Evolutionary conservation across 2,888 invertebrate genomes (phyloP), one percentile per base, ranked within the genome.

Genomic region (Latheticus oryzae): DNA sequence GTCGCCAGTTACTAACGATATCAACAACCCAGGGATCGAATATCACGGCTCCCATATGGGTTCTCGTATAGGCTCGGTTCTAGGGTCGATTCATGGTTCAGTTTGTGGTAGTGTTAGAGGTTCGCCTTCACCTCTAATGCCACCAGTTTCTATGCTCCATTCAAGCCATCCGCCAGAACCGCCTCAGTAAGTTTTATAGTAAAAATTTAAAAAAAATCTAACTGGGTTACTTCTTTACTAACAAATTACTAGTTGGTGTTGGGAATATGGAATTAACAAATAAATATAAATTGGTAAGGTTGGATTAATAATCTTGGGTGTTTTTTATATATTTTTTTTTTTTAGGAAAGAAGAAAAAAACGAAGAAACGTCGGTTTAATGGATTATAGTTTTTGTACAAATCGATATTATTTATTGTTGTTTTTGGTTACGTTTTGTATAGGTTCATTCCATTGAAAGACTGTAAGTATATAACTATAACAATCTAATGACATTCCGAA

Each of bases 21-120:
- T 83, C 4, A 84, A 83, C 63, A 83, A 83, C 73, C 82, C 83
- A 2, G 81, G 82, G 45, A 58, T 76, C 33, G 76, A 79, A 13
- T 78, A 78, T 58, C 76, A 51, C 12, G 61, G 60, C 9, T 75
- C 75, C 2, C 66, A 73, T 58, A 73, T 77, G 66, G 78, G 78
- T 7, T 79, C 78, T 2, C 62, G 77, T 23, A 76, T 77, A 47
- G 78, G 78, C 30, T 78, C 78, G 4, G 73, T 76, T 4, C 61
- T 77, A 40, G 78, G 78, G 12, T 78, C 78, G 1, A 73, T 77
- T 13, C 75, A 75, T 48, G 77, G 76, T 9, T 77, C 77, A 2
- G 66, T 76, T 19, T 74, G 76, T 58, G 79, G 78, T 0, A 79
- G 78, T 56, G 64, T 74, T 13, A 63, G 78, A 37, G 76, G 76